Evolutionary conservation across 2,888 invertebrate species (phyloP).

Genomic region (Melanchra persicariae): DNA sequence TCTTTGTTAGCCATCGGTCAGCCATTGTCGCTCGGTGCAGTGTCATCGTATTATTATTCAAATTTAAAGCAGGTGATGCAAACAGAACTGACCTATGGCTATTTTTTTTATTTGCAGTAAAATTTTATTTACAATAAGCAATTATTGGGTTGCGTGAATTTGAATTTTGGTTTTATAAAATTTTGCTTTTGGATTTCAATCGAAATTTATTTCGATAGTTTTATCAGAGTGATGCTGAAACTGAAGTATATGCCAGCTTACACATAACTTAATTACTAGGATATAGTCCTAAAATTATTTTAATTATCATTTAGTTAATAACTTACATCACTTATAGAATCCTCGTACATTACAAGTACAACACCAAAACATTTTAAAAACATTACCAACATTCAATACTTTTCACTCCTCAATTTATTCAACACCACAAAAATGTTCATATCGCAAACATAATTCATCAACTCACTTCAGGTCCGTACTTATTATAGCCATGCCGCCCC

Average conservation of each 20-base stretch:
- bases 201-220: background rate
- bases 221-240: background rate
- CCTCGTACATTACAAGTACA: too few relatives aligned
- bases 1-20: constrained; percentile 77
- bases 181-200: background rate
- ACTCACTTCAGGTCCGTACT: constrained; percentile 50
- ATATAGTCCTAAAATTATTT: too few relatives aligned
- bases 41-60: constrained; percentile 87
- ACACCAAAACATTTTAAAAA: background rate
- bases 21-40: constrained; percentile 79
- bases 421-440: constrained; percentile 39
- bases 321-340: too few relatives aligned
- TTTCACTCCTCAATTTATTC: constrained; percentile 30
- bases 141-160: constrained; percentile 61
- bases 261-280: too few relatives aligned
- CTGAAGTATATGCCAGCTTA: too few relatives aligned
- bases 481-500: constrained; percentile 68
- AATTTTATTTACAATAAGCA: constrained; percentile 61
- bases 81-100: constrained; percentile 86
- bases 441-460: constrained; percentile 66
- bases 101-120: constrained; percentile 61
- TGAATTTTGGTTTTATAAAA: constrained; percentile 13
- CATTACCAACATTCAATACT: background rate
- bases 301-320: too few relatives aligned
- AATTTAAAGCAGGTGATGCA: constrained; percentile 84